Conservation (phyloP, 2,797 vertebrate species). For the Syndactyla subalaris region DNA sequence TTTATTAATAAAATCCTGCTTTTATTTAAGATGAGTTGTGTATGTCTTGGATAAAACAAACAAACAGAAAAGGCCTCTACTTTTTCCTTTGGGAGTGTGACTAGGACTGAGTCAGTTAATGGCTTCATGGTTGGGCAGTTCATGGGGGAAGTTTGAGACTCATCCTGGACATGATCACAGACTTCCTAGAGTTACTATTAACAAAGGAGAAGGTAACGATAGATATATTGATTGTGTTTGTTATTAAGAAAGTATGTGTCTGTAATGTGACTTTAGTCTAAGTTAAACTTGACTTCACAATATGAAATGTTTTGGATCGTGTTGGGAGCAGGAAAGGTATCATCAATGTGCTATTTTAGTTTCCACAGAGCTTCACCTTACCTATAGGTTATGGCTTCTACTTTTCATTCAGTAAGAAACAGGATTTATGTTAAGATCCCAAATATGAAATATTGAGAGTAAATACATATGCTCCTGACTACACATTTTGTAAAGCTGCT, state of each 20-base stretch:
- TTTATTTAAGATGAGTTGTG: conserved; percentile 32
- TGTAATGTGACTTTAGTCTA: not conserved
- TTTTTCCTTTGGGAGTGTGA: not conserved
- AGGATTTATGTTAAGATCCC: not conserved
- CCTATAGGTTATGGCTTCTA: not conserved
- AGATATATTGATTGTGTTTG: not conserved
- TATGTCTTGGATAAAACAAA: conserved; percentile 38
- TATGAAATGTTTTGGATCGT: not conserved
- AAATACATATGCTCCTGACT: not conserved
- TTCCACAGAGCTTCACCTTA: not conserved
- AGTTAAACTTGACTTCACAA: not conserved
- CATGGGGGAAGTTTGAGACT: not conserved
- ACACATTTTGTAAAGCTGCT: not conserved
- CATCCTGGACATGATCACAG: not conserved
- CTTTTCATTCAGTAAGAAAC: not conserved
- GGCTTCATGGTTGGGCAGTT: not conserved
- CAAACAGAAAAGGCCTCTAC: not conserved
- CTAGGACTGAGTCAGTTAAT: not conserved
- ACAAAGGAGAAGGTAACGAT: not conserved
- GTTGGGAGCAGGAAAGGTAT: not conserved
- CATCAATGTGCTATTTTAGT: not conserved
- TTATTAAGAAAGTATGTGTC: not conserved
- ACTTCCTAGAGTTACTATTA: not conserved
- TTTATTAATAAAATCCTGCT: conserved; percentile 50
- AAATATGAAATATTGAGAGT: not conserved